Percentiles rank a stretch among this genome's conserved stretches.
These are phyloP conservation scores for Anser brachyrhynchus DNA, from an alignment of 2,113 vertebrate species.

Conservation along the genomic window DNA sequence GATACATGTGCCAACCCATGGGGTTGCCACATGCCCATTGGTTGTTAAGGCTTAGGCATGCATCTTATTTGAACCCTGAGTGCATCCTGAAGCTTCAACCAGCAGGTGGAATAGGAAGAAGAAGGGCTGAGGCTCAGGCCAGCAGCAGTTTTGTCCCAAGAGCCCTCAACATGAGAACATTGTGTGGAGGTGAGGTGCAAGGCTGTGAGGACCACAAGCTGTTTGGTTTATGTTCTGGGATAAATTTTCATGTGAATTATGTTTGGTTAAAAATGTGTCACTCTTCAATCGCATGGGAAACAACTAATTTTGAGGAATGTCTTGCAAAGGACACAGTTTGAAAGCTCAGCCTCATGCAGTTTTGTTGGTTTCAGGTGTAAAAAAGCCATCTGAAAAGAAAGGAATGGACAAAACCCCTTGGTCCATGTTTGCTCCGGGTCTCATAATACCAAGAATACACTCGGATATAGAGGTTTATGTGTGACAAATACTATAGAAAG, in stretches of 20 bases:
- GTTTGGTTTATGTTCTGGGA: not conserved
- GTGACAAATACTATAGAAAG: not conserved
- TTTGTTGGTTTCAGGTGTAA: not conserved
- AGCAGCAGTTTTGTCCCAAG: not conserved
- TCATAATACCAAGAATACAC: not conserved
- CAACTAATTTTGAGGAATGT: not conserved
- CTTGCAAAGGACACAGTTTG: not conserved
- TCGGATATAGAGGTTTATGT: not conserved
- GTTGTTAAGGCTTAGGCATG: not conserved
- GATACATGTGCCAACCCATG: not conserved
- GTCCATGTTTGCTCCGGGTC: fast-evolving
- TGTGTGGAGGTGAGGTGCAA: not conserved
- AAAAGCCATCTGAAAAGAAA: not conserved
- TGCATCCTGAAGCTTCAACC: not conserved
- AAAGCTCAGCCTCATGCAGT: not conserved
- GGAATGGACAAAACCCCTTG: not conserved
- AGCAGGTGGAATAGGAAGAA: not conserved
- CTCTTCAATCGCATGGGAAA: not conserved
- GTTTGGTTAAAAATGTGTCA: not conserved
- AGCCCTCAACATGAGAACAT: not conserved
- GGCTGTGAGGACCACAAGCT: not conserved
- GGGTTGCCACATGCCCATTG: not conserved
- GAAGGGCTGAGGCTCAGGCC: not conserved
- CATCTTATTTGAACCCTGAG: fast-evolving
- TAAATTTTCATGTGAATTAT: not conserved